Percentiles rank a stretch among this genome's conserved stretches.
Evolutionary conservation across 37 sponge, comb jelly and placozoan species (phyloP).

Genomic region (Dysidea cf. avara): DNA sequence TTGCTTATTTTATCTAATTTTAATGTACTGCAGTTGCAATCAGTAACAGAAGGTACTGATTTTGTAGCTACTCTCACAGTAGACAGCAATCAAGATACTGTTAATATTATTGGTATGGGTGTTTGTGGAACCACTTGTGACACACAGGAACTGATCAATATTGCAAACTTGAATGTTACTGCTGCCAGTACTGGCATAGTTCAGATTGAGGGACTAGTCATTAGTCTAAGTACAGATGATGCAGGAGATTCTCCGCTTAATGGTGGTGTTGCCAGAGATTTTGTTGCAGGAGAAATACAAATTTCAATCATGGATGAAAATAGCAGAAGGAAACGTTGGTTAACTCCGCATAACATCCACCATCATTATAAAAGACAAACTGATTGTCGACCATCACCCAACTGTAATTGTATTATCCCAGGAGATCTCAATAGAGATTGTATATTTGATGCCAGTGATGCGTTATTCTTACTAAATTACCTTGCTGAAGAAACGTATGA

Average conservation of each 20-base stretch:
- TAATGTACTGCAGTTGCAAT: not conserved
- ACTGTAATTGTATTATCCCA: too few species aligned
- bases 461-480: constrained; percentile 31
- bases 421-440: constrained; percentile 82
- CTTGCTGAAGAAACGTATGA: constrained; percentile 34
- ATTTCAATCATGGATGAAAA: constrained; percentile 19
- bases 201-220: constrained; percentile 20
- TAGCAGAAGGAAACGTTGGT: too few species aligned
- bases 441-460: constrained; percentile 46
- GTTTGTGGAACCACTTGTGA: constrained; percentile 12
- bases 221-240: constrained; percentile 17
- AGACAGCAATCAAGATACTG: not conserved
- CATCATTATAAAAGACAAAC: not conserved
- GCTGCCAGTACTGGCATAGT: constrained; percentile 33
- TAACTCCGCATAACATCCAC: too few species aligned
- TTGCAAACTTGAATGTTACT: constrained; percentile 44
- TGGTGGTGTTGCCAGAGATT: constrained; percentile 12
- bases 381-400: not conserved
- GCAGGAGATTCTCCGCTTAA: constrained; percentile 1
- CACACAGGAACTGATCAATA: constrained; percentile 17
- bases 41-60: not conserved
- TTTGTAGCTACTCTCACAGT: too few species aligned
- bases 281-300: constrained; percentile 54
- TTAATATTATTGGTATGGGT: not conserved
- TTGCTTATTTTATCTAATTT: constrained; percentile 44